Base-by-base conservation (phyloP, 1,140 invertebrate species). In the Cotesia typhae region DNA sequence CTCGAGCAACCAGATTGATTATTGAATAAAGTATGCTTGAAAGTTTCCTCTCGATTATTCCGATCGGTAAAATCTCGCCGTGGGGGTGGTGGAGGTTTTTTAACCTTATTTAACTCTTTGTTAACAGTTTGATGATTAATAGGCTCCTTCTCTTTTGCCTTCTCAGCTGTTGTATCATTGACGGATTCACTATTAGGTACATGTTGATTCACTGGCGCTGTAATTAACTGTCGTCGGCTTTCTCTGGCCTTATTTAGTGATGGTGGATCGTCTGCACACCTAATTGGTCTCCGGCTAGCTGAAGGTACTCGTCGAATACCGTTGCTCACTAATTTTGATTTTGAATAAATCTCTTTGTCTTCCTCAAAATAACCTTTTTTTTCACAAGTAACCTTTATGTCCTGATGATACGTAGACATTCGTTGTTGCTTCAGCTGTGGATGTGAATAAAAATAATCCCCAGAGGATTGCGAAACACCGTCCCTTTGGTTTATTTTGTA, bases 241-340 rank as follows among this genome's bases (percentile, higher is more conserved):
- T 82, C 81, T 76, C 80, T 77, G 63, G 78, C 79, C 80, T 81
- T 82, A 80, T 82, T 82, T 81, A 77, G 77, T 17, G 78, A 77
- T 78, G 80, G 76, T 74, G 70, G 61, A 41, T 59, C 37, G 47
- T 63, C 51, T 70, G 72, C 6, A n/a, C 67, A 53, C 57, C 51
- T 63, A 36, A 52, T 52, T 53, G 78, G 47, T 71, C 52, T n/a
- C 74, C 71, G 67, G 53, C 74, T 70, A 74, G 77, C 60, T 73
- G 72, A 20, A 10, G 59, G 14, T 35, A 61, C 35, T 47, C 41
- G 41, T 61, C 28, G 63, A 7, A n/a, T 41, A 20, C 35, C 14
- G 20, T n/a, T 57, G 20, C 38, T 61, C 10, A n/a, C 12, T 38
- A 38, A 65, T 65, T 65, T 65, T 41, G 4, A 47, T 47, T 47